Evolutionary conservation across 1,140 invertebrate genomes (phyloP), one percentile per base, ranked within the genome.

Genomic region (Campoletis sonorensis): DNA sequence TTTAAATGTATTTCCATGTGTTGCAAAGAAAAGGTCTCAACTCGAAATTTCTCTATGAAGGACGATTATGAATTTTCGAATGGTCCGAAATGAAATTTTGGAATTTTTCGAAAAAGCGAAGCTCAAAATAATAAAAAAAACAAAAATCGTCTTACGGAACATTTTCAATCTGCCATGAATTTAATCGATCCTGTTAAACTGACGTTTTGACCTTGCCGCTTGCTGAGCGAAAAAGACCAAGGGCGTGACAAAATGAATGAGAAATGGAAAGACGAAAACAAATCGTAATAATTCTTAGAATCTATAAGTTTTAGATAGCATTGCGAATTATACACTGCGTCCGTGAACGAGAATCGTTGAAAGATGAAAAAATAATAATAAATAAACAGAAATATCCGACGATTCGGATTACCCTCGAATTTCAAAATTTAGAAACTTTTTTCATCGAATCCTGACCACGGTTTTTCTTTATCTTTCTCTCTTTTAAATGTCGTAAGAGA

Each of bases 251-350:
- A 67, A 23, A 27, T 30, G 13, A 7, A 26, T n/a, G 30, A 67
- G 23, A 27, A 15, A 67, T 13, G 4, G 23, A 27, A 67, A 67
- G 11, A 13, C 13, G 10, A 67, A 27, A 26, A 15, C 3, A 23
- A 30, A 0, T 7, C 1, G 21, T n/a, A n/a, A 30, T 67, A 11
- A 67, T 67, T 67, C 30, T 4, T 67, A 67, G 61, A 23, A 67
- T 67, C 4, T 30, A 67, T 67, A 13, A 67, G 10, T 67, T 67
- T 67, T 23, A 67, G 61, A 67, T 67, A 67, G 61, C 23, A 23
- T 67, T 27, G 21, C 61, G 10, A 67, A 26, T 27, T 27, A 67
- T 23, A 67, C 8, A 26, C 21, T 26, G 61, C 61, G 61, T 27
- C 61, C 10, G 21, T 23, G 61, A 15, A 27, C 7, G 61, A 23